phyloP scores from a whole-genome alignment of 1,140 invertebrate species.

The Dinoponera quadriceps region DNA sequence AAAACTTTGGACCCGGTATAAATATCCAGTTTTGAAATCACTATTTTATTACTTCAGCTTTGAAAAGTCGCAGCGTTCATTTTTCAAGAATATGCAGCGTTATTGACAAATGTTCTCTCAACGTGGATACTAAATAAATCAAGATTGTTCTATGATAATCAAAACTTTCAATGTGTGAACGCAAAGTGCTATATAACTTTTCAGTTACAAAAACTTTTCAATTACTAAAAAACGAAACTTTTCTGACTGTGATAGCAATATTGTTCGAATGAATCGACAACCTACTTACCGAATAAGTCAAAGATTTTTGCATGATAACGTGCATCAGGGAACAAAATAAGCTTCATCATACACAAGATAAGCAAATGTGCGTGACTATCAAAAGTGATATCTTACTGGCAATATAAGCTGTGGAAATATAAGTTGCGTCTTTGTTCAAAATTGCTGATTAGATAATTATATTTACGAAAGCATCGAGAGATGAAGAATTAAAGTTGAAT shows the following conservation, averaged over 20 bases:
- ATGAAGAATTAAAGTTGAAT: background rate
- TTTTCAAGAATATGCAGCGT: background rate
- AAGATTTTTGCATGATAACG: too few species aligned
- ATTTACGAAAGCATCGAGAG: background rate
- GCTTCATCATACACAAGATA: background rate
- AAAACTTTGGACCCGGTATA: too few species aligned
- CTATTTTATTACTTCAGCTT: background rate
- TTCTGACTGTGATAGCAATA: too few species aligned
- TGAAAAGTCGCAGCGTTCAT: too few species aligned
- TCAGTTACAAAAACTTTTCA: too few species aligned
- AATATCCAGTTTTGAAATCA: too few species aligned
- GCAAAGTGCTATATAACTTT: background rate
- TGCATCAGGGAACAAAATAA: background rate
- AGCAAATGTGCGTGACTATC: background rate
- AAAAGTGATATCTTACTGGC: background rate
- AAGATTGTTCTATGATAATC: background rate
- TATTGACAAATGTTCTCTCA: slow-evolving; percentile 12
- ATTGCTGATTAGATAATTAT: background rate
- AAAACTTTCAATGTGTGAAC: too few species aligned
- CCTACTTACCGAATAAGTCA: too few species aligned
- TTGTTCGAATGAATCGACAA: too few species aligned
- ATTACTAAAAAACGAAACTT: too few species aligned
- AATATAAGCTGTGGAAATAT: slow-evolving; percentile 4
- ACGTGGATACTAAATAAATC: background rate
- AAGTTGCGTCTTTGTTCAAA: background rate